phyloP scores from a whole-genome alignment of 2,888 invertebrate species.

The Melipona bicolor region DNA sequence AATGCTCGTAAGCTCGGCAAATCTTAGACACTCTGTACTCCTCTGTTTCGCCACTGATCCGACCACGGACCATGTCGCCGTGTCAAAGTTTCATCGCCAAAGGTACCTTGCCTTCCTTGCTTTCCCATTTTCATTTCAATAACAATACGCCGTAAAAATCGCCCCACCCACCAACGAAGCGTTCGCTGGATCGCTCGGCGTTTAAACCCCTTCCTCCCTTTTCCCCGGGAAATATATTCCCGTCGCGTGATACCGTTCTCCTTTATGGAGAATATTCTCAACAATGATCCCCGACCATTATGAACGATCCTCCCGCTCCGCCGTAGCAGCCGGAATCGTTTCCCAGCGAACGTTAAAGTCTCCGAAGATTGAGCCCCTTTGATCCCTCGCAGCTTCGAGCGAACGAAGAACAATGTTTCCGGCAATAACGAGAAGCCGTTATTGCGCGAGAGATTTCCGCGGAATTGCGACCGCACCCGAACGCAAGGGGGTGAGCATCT shows the following conservation, averaged over 20 bases:
- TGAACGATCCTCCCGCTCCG: constrained; percentile 29
- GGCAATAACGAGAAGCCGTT: constrained; percentile 48
- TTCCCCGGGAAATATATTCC: constrained; percentile 13
- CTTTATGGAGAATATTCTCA: constrained; percentile 46
- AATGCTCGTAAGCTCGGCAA: too few species aligned
- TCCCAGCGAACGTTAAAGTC: constrained; percentile 50
- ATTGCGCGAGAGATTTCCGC: constrained; percentile 50
- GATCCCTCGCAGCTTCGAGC: constrained; percentile 40
- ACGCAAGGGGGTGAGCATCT: not conserved
- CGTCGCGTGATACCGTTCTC: constrained; percentile 40
- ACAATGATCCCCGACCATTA: constrained; percentile 59
- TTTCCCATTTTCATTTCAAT: not conserved
- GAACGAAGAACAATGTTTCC: constrained; percentile 52
- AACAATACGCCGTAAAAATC: constrained; percentile 24
- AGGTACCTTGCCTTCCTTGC: too few species aligned
- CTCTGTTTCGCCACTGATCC: too few species aligned
- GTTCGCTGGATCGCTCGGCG: not conserved
- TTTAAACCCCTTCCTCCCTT: not conserved
- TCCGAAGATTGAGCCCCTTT: constrained; percentile 52
- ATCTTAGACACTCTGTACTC: too few species aligned
- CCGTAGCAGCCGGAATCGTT: constrained; percentile 30
- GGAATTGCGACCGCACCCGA: constrained; percentile 37
- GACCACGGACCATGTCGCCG: too few species aligned
- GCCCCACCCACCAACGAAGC: not conserved
- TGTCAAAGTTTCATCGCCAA: not conserved